These are phyloP conservation scores for Spodoptera litura DNA, from an alignment of 1,140 invertebrate species.

Conservation along the genomic window DNA sequence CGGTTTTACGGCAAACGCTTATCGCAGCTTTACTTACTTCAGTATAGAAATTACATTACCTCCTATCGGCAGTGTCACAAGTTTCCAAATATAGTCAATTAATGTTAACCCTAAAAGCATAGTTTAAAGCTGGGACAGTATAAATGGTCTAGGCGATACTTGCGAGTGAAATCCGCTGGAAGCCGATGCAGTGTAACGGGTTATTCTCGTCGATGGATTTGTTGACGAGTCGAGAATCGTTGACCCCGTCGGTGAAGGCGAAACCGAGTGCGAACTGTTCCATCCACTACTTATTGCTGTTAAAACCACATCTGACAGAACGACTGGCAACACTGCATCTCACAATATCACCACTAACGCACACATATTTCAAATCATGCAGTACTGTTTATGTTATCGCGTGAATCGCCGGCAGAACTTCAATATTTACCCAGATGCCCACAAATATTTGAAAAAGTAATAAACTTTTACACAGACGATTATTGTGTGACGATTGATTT, in stretches of 20 bases:
- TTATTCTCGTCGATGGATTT: constrained; percentile 85
- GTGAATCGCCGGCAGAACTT: not conserved
- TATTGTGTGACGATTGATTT: not conserved
- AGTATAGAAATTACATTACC: not conserved
- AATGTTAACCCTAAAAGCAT: constrained; percentile 44
- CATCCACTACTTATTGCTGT: constrained; percentile 47
- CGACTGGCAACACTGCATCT: not conserved
- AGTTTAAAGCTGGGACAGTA: constrained; percentile 50
- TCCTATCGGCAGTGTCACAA: not conserved
- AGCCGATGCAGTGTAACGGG: constrained; percentile 81
- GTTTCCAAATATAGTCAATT: constrained; percentile 16
- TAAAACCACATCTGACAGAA: constrained; percentile 35
- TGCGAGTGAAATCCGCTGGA: constrained; percentile 78
- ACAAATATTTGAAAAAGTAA: not conserved
- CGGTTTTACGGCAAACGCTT: not conserved
- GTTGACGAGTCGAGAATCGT: constrained; percentile 82
- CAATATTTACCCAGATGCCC: constrained; percentile 10
- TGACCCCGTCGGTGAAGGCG: constrained; percentile 79
- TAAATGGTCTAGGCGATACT: constrained; percentile 73
- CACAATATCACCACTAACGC: constrained; percentile 4
- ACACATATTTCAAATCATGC: not conserved
- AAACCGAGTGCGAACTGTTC: constrained; percentile 70
- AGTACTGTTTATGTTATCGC: not conserved
- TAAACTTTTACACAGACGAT: not conserved
- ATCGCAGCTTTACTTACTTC: constrained; percentile 5